These are phyloP conservation scores for Bucco capensis DNA, from an alignment of 2,113 vertebrate species.

Conservation along the genomic window DNA sequence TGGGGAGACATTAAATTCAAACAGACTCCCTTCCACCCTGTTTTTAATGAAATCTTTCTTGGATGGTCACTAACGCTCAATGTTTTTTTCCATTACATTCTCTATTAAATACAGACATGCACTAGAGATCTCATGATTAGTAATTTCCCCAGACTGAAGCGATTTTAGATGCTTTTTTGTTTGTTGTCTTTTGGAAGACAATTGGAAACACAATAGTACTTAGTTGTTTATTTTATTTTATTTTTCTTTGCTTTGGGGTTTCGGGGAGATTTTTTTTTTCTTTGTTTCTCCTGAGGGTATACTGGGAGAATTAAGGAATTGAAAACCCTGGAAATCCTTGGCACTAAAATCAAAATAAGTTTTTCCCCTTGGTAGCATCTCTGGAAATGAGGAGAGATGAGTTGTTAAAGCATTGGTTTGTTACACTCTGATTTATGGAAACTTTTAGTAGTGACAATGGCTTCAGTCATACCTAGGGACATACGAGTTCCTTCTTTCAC, in stretches of 20 bases:
- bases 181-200: neutral
- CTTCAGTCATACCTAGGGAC: neutral
- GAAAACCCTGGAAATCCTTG: neutral
- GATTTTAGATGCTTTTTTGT: neutral
- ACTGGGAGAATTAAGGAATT: neutral
- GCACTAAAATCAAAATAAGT: neutral
- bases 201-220: neutral
- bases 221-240: neutral
- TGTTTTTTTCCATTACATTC: constrained; percentile 10
- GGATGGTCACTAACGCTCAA: constrained; percentile 18
- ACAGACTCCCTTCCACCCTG: constrained; percentile 43
- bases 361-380: neutral
- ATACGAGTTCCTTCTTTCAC: neutral
- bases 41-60: constrained; percentile 53
- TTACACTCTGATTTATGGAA: neutral
- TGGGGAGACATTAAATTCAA: constrained; percentile 52
- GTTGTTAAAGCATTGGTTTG: neutral
- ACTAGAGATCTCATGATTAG: neutral
- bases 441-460: neutral
- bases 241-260: neutral
- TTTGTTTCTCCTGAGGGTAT: neutral
- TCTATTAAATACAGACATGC: neutral
- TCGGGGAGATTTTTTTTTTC: neutral
- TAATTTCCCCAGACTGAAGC: constrained; percentile 2
- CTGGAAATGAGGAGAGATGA: neutral